Evolutionary conservation across 2,797 vertebrate genomes (phyloP), one percentile per base, ranked within the genome.

Genomic region (Salmo trutta): DNA sequence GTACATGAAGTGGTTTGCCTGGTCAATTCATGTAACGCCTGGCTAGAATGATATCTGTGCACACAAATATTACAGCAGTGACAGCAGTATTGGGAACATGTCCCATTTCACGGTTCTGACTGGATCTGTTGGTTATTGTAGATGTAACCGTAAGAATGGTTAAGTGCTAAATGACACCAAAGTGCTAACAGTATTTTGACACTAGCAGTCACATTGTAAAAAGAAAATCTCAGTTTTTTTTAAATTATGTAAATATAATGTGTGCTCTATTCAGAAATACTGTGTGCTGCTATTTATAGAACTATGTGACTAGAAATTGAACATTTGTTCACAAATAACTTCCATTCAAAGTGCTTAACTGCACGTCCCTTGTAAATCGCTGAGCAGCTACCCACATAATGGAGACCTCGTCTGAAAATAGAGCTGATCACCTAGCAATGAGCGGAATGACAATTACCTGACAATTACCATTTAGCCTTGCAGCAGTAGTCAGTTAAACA

Each of bases 101-200:
- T 76, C 51, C 64, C 80, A 3, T 76, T 65, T 81, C 73, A 73
- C 12, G 0, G 75, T 77, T 78, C 24, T 51, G 27, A 5, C 27
- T 68, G 66, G 15, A 68, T 33, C 17, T 74, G 41, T 80, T 53
- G 51, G 89, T 89, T 90, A 85, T 89, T 90, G 56, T 86, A 85
- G 83, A 76, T 87, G 90, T 88, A 89, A 88, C 85, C 71, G 36
- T 54, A 79, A 66, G 67, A 17, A 75, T 76, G 84, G 36, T 79
- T 29, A 77, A 68, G 67, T 80, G 16, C 76, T 72, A 21, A 12
- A 15, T 52, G 19, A 84, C 74, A 75, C 52, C 66, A 80, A 77
- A 74, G 69, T 85, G 31, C 6, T 73, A 10, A 69, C 5, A 51
- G 14, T 71, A 47, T 79, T 51, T 7, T 64, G 65, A 66, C 62